A percentile compares a stretch with the other conserved stretches of the same genome.
Conservation (phyloP, 2,113 vertebrate species). For the Panthera tigris region DNA sequence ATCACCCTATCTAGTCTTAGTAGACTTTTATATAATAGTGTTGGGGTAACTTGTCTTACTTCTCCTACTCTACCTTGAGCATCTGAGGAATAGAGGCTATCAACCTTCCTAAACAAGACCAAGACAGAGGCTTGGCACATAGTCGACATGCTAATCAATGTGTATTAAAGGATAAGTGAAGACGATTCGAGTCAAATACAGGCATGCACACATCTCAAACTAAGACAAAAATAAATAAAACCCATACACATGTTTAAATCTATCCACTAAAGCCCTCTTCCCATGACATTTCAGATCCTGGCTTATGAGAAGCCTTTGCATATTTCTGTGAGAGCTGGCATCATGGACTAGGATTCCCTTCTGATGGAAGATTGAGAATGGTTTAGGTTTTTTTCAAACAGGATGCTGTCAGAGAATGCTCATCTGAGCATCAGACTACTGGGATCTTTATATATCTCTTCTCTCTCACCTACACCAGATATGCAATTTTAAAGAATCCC, state of each 20-base stretch:
- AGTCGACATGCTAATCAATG: not conserved
- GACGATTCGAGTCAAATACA: not conserved
- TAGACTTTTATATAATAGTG: not conserved
- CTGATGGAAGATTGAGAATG: not conserved
- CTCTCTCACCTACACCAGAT: not conserved
- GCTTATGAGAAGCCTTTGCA: not conserved
- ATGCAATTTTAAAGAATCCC: not conserved
- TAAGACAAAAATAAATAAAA: slow-evolving; percentile 5
- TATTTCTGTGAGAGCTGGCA: not conserved
- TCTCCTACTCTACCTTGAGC: not conserved
- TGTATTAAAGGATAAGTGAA: not conserved
- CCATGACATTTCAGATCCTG: not conserved
- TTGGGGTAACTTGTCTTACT: not conserved
- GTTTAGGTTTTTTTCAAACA: not conserved
- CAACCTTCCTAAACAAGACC: not conserved
- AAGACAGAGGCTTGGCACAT: not conserved
- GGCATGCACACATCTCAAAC: not conserved
- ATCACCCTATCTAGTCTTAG: not conserved
- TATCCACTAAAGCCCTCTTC: not conserved
- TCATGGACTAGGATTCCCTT: not conserved
- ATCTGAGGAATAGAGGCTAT: not conserved
- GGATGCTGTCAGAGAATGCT: not conserved
- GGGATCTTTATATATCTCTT: not conserved
- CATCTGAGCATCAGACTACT: not conserved
- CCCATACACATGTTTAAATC: not conserved